Evolutionary conservation across 2,888 invertebrate genomes (phyloP), one percentile per base, ranked within the genome.

Genomic region (Dione vanillae): DNA sequence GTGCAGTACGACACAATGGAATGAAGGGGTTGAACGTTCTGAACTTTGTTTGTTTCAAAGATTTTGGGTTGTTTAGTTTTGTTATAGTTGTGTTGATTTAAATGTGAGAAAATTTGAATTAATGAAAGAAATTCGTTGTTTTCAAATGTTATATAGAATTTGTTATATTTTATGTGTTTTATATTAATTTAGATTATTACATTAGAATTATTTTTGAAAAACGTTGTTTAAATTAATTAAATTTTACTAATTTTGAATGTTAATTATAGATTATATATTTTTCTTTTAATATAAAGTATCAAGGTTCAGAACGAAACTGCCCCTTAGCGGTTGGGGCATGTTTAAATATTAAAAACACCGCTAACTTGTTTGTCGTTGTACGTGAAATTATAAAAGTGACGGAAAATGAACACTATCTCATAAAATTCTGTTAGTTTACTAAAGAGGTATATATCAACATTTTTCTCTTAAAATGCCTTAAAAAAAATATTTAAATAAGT

Each of bases 1-100:
- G 97, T 98, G 1, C 97, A 98, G 82, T 98, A 98, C 83, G 97
- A 97, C 83, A 97, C 97, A 12, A 98, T 98, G 97, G 97, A 97
- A 89, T 97, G 83, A 86, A 77, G 72, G 71, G 78, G 77, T 67
- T 78, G 75, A 71, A 70, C 78, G 79, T 80, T 81, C 76, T 80
- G 79, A 76, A 76, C 75, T 74, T 73, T 54, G n/a, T 65, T 69
- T 43, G 20, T 37, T 59, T 3, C 6, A 12, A 62, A 71, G 61
- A 45, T 14, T 65, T 67, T 70, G 10, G n/a, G 20, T 61, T n/a
- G 45, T 52, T 65, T 27, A 16, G 19, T 51, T 12, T 20, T 64
- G 43, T 27, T 56, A 3, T 27, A 5, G 27, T 3, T 27, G 27
- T 27, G n/a, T n/a, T n/a, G n/a, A 52, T 40, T 40, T 12, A 16